Evolutionary conservation across 2,113 vertebrate species (phyloP).

Genomic region (Hystrix cristata): DNA sequence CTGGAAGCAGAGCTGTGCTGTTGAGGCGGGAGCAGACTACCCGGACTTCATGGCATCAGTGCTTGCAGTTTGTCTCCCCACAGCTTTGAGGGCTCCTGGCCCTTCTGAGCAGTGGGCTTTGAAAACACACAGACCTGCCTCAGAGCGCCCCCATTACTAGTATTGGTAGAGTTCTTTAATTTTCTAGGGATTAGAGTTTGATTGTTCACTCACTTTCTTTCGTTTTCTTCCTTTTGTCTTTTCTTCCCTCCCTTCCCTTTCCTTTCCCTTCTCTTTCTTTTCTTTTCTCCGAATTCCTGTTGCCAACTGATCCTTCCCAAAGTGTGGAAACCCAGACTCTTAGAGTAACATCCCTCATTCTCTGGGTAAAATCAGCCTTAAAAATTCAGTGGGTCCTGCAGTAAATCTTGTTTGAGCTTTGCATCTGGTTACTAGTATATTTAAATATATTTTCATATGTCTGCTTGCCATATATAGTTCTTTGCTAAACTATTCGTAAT

Average conservation of each 20-base stretch:
- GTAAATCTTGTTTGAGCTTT: conserved; percentile 21
- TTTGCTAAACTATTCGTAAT: conserved; percentile 29
- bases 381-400: not conserved
- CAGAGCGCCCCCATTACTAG: not conserved
- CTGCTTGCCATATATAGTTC: conserved; percentile 24
- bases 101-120: not conserved
- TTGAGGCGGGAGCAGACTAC: not conserved
- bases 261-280: not conserved
- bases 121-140: not conserved
- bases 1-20: not conserved
- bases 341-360: not conserved
- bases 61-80: not conserved
- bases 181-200: conserved; percentile 9
- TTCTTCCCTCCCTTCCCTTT: not conserved
- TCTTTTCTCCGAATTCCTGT: not conserved
- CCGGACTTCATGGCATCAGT: not conserved
- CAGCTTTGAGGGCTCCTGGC: not conserved
- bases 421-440: conserved; percentile 4
- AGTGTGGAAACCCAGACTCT: not conserved
- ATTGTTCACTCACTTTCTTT: not conserved
- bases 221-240: not conserved
- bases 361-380: not conserved
- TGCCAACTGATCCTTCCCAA: conserved; percentile 11
- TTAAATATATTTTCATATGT: conserved; percentile 25
- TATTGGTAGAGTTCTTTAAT: not conserved